phyloP scores from a whole-genome alignment of 2,888 invertebrate species.

The Euphydryas editha region DNA sequence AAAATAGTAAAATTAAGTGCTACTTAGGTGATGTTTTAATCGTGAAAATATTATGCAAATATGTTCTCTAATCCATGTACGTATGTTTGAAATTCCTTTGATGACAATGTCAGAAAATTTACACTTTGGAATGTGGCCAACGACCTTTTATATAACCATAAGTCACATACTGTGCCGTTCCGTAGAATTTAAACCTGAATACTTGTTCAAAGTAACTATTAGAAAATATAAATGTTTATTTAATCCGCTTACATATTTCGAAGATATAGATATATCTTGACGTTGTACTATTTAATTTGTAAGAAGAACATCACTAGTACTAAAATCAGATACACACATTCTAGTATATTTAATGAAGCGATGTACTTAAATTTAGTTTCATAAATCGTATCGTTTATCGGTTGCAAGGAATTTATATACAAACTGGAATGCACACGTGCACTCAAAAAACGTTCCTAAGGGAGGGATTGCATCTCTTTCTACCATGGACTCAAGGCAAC shows the following conservation, averaged over 20 bases:
- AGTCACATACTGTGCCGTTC: conserved; percentile 28
- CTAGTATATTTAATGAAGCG: too few relatives aligned
- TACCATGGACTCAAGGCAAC: too few relatives aligned
- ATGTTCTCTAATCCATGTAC: conserved; percentile 2
- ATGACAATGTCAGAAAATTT: conserved; percentile 24
- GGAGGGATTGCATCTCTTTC: too few relatives aligned
- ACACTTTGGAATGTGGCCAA: conserved; percentile 58
- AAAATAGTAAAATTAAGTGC: conserved; percentile 24
- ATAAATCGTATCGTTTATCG: too few relatives aligned
- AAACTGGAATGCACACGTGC: too few relatives aligned
- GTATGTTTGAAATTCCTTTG: conserved; percentile 16
- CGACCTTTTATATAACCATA: conserved; percentile 49
- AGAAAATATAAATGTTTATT: conserved; percentile 17
- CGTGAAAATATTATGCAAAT: conserved; percentile 3
- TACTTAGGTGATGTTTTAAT: conserved; percentile 15
- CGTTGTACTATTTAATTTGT: not conserved
- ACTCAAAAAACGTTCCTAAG: too few relatives aligned
- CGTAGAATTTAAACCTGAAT: conserved; percentile 29
- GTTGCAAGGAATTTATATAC: too few relatives aligned
- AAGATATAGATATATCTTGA: not conserved
- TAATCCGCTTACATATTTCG: not conserved
- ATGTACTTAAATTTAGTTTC: too few relatives aligned
- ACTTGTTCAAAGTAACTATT: conserved; percentile 11
- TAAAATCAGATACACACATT: not conserved
- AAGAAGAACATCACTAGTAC: not conserved